Percentiles rank a stretch among this genome's conserved stretches.
These are phyloP conservation scores for Abscondita cerata DNA, from an alignment of 2,888 invertebrate genomes.

Conservation along the genomic window DNA sequence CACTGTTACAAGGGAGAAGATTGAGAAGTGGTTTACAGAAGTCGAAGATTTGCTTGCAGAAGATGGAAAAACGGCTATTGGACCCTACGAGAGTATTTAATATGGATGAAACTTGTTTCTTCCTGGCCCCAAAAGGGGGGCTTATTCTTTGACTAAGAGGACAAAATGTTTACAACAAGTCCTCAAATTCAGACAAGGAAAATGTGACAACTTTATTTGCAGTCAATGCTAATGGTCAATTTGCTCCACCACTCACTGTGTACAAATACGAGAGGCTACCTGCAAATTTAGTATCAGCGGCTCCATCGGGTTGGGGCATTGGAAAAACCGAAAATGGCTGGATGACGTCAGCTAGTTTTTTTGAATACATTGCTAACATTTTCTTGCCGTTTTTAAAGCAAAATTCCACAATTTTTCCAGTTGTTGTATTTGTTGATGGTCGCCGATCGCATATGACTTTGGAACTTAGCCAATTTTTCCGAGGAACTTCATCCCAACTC, in stretches of 20 bases:
- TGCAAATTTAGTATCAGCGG: not conserved
- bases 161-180: constrained; percentile 8
- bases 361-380: constrained; percentile 40
- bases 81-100: not conserved
- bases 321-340: constrained; percentile 42
- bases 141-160: not conserved
- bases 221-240: constrained; percentile 39
- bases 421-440: not conserved
- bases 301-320: constrained; percentile 39
- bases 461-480: not conserved
- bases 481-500: not conserved
- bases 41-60: too few species aligned
- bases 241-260: constrained; percentile 36
- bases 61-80: not conserved
- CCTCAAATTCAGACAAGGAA: constrained; percentile 5
- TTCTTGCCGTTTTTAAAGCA: not conserved
- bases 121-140: not conserved
- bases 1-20: not conserved
- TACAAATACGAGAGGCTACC: constrained; percentile 12
- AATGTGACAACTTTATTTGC: constrained; percentile 13
- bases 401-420: not conserved
- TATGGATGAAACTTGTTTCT: not conserved
- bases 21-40: not conserved
- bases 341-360: constrained; percentile 43
- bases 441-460: not conserved